A percentile compares a stretch with the other conserved stretches of the same genome.
Conservation (phyloP, 2,888 invertebrate genomes). For the Strigamia crassipes region DNA sequence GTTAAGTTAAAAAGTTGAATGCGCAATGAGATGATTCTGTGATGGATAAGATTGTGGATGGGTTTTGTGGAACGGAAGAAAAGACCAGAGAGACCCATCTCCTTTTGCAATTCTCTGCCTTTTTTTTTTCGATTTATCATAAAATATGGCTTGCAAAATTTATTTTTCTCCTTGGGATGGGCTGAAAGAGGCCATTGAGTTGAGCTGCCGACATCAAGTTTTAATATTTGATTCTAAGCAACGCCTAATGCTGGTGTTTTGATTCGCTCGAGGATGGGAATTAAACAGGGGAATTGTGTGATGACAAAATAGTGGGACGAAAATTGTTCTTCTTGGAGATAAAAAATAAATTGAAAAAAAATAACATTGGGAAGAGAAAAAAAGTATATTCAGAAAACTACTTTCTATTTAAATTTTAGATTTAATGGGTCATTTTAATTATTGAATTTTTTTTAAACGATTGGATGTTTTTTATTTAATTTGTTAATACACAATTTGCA, state of each 20-base stretch:
- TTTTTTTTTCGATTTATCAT: background rate
- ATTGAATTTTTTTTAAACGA: too few species aligned
- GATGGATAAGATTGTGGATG: conserved; percentile 10
- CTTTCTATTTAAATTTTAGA: too few species aligned
- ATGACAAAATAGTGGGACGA: too few species aligned
- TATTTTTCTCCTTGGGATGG: background rate
- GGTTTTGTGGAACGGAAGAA: conserved; percentile 10
- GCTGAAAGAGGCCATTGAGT: background rate
- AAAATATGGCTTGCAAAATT: conserved; percentile 10
- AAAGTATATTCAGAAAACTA: too few species aligned
- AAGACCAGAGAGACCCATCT: background rate
- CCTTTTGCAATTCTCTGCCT: background rate
- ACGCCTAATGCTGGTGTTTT: background rate
- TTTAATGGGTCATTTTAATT: too few species aligned
- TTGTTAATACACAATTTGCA: too few species aligned
- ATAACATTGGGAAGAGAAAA: too few species aligned
- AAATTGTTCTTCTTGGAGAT: too few species aligned
- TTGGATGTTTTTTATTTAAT: too few species aligned
- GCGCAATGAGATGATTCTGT: background rate
- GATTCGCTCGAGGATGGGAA: too few species aligned
- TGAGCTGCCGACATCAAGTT: background rate
- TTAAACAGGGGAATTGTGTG: too few species aligned
- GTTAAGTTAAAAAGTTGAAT: conserved; percentile 10
- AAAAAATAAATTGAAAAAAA: too few species aligned
- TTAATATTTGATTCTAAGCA: background rate